These are phyloP conservation scores for Penaeus indicus DNA, from an alignment of 1,140 invertebrate species.

Conservation along the genomic window DNA sequence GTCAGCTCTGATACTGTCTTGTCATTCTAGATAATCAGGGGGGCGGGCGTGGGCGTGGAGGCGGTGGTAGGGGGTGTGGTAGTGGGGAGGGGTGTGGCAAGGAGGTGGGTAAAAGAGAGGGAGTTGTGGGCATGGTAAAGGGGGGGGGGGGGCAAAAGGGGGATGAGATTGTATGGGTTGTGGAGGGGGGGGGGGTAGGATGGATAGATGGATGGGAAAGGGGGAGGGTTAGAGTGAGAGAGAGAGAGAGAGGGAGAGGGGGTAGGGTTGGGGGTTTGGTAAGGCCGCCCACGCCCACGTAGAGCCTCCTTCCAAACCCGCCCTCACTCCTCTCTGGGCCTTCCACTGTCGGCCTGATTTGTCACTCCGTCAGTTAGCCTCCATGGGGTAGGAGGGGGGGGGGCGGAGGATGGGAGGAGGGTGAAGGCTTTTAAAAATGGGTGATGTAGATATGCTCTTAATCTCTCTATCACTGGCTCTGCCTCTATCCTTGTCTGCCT, in stretches of 20 bases:
- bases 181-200: no score
- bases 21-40: slow-evolving; percentile 62
- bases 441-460: neutral
- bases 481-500: slow-evolving; percentile 3
- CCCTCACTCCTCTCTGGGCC: neutral
- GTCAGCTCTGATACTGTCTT: slow-evolving; percentile 60
- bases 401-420: neutral
- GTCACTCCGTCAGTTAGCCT: neutral
- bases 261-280: neutral
- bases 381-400: neutral
- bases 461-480: neutral
- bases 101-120: no score
- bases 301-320: neutral
- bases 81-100: neutral
- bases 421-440: neutral
- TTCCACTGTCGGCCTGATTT: slow-evolving; percentile 2
- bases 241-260: neutral
- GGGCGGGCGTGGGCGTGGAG: slow-evolving; percentile 38
- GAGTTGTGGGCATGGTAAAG: no score
- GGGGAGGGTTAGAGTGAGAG: no score
- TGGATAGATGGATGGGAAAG: no score
- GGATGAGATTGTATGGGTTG: no score
- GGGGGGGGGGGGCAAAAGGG: no score
- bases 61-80: slow-evolving; percentile 13
- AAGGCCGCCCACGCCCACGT: slow-evolving; percentile 23